Evolutionary conservation across 2,888 invertebrate species (phyloP).

Genomic region (Drosophila neutralis): DNA sequence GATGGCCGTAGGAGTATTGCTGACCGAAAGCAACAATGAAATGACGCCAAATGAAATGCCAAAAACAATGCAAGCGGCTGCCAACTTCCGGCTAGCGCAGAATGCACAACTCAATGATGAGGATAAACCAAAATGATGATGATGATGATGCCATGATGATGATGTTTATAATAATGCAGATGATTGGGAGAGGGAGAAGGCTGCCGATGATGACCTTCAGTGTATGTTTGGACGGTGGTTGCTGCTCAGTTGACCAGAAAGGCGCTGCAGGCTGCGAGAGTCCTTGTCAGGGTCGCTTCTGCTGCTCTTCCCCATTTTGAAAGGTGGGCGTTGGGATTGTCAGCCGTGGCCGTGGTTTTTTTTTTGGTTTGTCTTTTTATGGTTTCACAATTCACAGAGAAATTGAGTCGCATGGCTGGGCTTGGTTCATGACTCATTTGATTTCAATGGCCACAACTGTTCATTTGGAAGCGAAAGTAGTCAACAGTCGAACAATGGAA

Average conservation of each 20-base stretch:
- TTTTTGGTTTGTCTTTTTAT: conserved; percentile 52
- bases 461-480: conserved; percentile 73
- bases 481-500: conserved; percentile 35
- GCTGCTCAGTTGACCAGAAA: conserved; percentile 76
- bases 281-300: conserved; percentile 42
- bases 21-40: conserved; percentile 67
- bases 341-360: background rate
- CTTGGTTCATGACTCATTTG: conserved; percentile 70
- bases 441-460: conserved; percentile 71
- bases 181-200: conserved; percentile 5
- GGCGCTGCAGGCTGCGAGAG: conserved; percentile 27
- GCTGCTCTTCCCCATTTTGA: background rate
- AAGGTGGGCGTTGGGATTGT: conserved; percentile 5
- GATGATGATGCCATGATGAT: conserved; percentile 9
- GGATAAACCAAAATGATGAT: conserved; percentile 13
- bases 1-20: conserved; percentile 5
- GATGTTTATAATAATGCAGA: conserved; percentile 11
- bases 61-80: conserved; percentile 79
- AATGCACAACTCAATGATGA: conserved; percentile 47
- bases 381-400: conserved; percentile 58
- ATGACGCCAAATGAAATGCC: conserved; percentile 68
- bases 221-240: conserved; percentile 16
- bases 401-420: conserved; percentile 33
- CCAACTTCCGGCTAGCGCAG: conserved; percentile 75
- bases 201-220: conserved; percentile 59